Evolutionary conservation across 2,888 invertebrate genomes (phyloP).

Genomic region (Autographa pulchrina): DNA sequence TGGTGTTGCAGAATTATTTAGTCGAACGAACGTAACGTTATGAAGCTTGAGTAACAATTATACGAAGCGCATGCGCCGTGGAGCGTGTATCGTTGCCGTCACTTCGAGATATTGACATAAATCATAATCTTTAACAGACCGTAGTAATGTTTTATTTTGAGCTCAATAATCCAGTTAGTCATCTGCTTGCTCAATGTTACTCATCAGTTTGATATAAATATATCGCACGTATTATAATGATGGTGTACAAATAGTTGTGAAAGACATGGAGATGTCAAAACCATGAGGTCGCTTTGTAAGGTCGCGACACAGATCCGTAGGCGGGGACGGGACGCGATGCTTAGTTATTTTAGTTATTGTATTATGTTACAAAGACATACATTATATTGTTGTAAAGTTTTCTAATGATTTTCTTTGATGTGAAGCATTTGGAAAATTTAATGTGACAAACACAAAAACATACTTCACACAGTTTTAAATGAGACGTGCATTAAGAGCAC

Average conservation of each 20-base stretch:
- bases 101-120: constrained; percentile 24
- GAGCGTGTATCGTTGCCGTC: constrained; percentile 18
- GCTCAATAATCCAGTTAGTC: constrained; percentile 66
- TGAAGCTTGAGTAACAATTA: constrained; percentile 42
- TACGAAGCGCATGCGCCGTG: constrained; percentile 44
- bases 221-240: constrained; percentile 14
- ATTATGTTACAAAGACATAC: constrained; percentile 17
- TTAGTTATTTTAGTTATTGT: constrained; percentile 44
- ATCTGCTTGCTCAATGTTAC: constrained; percentile 64
- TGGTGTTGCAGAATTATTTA: constrained; percentile 25
- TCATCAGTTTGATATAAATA: constrained; percentile 48
- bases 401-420: constrained; percentile 30
- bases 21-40: constrained; percentile 20
- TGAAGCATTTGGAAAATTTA: background rate
- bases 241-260: constrained; percentile 20
- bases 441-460: background rate
- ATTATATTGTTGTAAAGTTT: constrained; percentile 31
- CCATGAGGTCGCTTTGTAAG: constrained; percentile 38
- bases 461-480: background rate
- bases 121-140: constrained; percentile 47
- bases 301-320: constrained; percentile 40
- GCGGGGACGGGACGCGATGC: constrained; percentile 41
- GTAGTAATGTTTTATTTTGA: constrained; percentile 67
- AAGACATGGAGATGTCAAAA: constrained; percentile 41
- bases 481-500: too few relatives aligned